Evolutionary conservation across 1,140 invertebrate genomes (phyloP).

Genomic region (Drosophila nigromelanica): DNA sequence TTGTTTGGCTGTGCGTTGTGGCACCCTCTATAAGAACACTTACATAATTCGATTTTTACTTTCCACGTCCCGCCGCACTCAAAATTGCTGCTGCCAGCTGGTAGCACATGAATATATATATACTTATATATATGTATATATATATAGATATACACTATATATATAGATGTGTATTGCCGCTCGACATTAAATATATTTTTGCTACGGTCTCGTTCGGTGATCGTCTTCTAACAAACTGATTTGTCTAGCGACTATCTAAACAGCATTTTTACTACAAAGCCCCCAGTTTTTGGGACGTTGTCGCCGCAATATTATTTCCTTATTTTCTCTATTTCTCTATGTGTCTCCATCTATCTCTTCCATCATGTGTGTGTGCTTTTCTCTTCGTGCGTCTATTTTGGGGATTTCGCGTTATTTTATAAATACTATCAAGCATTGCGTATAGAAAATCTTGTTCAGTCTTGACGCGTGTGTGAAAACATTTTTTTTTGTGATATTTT

Average conservation of each 20-base stretch:
- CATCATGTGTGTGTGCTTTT: slow-evolving; percentile 16
- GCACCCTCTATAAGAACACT: slow-evolving; percentile 49
- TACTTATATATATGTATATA: slow-evolving; percentile 45
- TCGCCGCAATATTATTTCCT: slow-evolving; percentile 24
- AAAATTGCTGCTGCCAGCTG: slow-evolving; percentile 72
- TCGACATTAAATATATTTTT: slow-evolving; percentile 65
- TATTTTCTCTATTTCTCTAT: slow-evolving; percentile 39
- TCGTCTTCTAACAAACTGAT: slow-evolving; percentile 83
- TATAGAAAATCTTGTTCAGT: slow-evolving; percentile 20
- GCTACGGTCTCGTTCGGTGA: slow-evolving; percentile 78
- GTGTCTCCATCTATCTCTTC: slow-evolving; percentile 29
- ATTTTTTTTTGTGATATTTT: slow-evolving; percentile 22
- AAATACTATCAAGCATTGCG: slow-evolving; percentile 50
- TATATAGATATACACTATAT: slow-evolving; percentile 32
- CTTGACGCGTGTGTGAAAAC: slow-evolving; percentile 42
- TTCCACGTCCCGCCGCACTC: slow-evolving; percentile 65
- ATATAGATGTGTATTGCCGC: slow-evolving; percentile 36
- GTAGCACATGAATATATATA: slow-evolving; percentile 66
- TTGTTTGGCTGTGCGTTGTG: too few species aligned
- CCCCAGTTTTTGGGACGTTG: slow-evolving; percentile 18
- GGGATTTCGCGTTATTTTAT: slow-evolving; percentile 53
- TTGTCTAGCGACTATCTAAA: slow-evolving; percentile 57
- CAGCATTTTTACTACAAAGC: slow-evolving; percentile 66
- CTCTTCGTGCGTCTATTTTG: slow-evolving; percentile 54
- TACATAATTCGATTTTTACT: slow-evolving; percentile 75